Base-by-base conservation (phyloP, 2,797 vertebrate species). In the Thunnus albacares region DNA sequence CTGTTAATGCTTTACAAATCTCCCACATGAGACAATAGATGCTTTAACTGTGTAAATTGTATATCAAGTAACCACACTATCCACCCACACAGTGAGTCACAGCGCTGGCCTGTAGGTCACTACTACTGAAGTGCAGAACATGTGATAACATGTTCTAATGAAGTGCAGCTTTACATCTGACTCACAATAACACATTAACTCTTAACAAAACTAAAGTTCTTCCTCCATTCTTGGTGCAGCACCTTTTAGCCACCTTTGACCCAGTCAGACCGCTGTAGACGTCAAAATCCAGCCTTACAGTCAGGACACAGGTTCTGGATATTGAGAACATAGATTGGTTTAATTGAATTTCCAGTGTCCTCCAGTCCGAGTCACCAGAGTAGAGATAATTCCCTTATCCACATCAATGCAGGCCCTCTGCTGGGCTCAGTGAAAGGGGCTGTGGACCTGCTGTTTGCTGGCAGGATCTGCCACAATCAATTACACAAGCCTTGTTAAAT, bases 391-490 rank as follows among this genome's bases (percentile, higher is more conserved):
- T 93, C 81, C 81, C 92, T 92, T 94, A 92, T 95, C 92, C 92
- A 94, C 92, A 94, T 95, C 93, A 93, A 87, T 93, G 93, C 83
- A 61, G 91, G 87, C 88, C 89, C 94, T 94, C 94, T 90, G 91
- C 93, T 94, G 95, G 90, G 94, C 90, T 84, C 89, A 90, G 87
- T 83, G 88, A 91, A 89, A 69, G 83, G 77, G 88, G 84, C 93
- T 77, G 83, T 81, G 75, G 87, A 89, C 93, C 93, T 93, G 92
- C 93, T 94, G 93, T 93, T 93, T 87, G 82, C 92, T 89, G 90
- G 93, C 94, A 92, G 94, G 94, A 96, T 90, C 93, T 95, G 95
- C 92, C 95, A 94, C 92, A 95, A 95, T 88, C 94, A 90, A 95
- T 96, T 95, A 96, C 90, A 91, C 92, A 93, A 93, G 71, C 94